Percentiles rank a stretch among this genome's conserved stretches.
These are phyloP conservation scores for Oscheius sp. DNA, from an alignment of 2,888 invertebrate genomes.

Conservation along the genomic window DNA sequence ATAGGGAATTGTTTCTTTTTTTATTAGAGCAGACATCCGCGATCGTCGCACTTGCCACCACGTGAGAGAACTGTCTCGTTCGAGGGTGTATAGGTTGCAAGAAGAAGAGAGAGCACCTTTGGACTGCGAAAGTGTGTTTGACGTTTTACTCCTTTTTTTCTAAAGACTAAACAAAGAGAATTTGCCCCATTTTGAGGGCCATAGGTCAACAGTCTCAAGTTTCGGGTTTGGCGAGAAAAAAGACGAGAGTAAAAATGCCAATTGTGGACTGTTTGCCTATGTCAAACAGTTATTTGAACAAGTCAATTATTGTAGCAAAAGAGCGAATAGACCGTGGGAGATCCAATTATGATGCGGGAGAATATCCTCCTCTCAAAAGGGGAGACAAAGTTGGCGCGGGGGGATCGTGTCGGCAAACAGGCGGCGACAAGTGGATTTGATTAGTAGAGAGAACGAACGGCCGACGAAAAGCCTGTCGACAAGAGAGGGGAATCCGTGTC, in stretches of 20 bases:
- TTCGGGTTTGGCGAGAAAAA: neutral
- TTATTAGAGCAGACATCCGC: too few relatives aligned
- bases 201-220: slow-evolving; percentile 30
- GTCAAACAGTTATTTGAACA: slow-evolving; percentile 4
- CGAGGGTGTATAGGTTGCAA: too few relatives aligned
- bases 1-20: too few relatives aligned
- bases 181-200: slow-evolving; percentile 14
- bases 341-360: neutral
- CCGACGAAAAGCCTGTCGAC: too few relatives aligned
- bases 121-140: slow-evolving; percentile 2
- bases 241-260: neutral
- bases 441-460: neutral
- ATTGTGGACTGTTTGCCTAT: slow-evolving; percentile 7
- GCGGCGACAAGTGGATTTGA: slow-evolving; percentile 20
- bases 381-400: slow-evolving; percentile 9
- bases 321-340: slow-evolving; percentile 2
- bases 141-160: slow-evolving; percentile 1
- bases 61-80: too few relatives aligned
- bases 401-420: slow-evolving; percentile 2
- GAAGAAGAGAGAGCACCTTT: neutral
- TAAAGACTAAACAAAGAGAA: neutral
- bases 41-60: too few relatives aligned
- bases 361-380: slow-evolving; percentile 9
- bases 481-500: too few relatives aligned
- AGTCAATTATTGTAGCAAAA: neutral